Evolutionary conservation across 2,113 vertebrate genomes (phyloP).

Genomic region (Cyanistes caeruleus): DNA sequence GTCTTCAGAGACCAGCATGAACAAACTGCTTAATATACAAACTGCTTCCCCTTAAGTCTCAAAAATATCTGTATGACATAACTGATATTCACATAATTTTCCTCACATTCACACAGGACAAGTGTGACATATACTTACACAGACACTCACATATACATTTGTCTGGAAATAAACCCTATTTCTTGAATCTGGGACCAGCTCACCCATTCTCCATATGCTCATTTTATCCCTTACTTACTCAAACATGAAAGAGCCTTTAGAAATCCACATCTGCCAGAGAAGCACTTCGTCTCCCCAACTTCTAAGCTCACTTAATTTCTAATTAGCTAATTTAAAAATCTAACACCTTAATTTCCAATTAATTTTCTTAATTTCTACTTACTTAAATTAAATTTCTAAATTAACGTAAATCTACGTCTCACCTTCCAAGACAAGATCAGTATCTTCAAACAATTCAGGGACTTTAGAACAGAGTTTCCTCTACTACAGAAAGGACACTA

Average conservation of each 20-base stretch:
- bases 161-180: background rate
- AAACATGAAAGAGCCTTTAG: background rate
- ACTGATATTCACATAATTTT: background rate
- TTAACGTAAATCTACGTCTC: background rate
- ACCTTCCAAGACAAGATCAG: background rate
- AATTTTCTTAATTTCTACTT: no score
- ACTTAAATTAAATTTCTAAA: background rate
- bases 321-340: no score
- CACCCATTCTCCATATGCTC: background rate
- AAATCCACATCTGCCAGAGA: background rate
- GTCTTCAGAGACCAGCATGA: background rate
- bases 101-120: background rate
- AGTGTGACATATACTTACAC: background rate
- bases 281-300: background rate
- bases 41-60: background rate
- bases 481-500: background rate
- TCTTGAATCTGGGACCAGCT: background rate
- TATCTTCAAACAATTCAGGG: background rate
- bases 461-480: background rate
- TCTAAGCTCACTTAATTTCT: background rate
- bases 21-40: background rate
- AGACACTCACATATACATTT: background rate
- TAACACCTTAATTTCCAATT: no score
- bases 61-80: background rate
- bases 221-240: background rate